A percentile compares a stretch with the other conserved stretches of the same genome.
These are phyloP conservation scores for Micromesistius poutassou DNA, from an alignment of 2,797 vertebrate species.

Conservation along the genomic window DNA sequence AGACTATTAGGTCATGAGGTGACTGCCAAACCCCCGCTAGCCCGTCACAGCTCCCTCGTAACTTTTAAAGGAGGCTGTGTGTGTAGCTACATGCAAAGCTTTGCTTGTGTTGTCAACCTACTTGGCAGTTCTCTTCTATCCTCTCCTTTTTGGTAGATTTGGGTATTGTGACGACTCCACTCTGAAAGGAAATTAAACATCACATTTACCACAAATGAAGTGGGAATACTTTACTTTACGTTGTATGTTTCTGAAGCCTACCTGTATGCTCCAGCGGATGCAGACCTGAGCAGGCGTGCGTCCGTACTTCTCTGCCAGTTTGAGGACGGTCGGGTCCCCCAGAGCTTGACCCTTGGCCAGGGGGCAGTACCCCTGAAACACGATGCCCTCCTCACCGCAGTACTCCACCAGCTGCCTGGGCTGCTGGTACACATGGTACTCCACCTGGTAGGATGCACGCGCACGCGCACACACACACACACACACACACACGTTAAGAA, in stretches of 20 bases:
- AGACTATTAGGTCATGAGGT: background rate
- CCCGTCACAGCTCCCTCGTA: no score
- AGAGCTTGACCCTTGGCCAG: slow-evolving; percentile 75
- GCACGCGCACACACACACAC: no score
- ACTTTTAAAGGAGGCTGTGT: no score
- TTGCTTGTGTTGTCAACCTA: slow-evolving; percentile 49
- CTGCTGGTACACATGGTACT: slow-evolving; percentile 82
- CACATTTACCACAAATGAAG: no score
- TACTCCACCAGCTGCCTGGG: slow-evolving; percentile 69
- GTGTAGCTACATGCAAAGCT: background rate
- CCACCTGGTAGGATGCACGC: slow-evolving; percentile 53
- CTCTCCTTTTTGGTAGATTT: slow-evolving; percentile 78
- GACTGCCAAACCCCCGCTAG: background rate
- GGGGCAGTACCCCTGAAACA: slow-evolving; percentile 78
- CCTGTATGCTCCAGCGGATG: slow-evolving; percentile 77
- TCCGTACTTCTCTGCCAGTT: slow-evolving; percentile 69
- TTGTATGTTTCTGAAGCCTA: slow-evolving; percentile 25
- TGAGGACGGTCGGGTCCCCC: slow-evolving; percentile 61
- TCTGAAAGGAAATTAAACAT: slow-evolving; percentile 60
- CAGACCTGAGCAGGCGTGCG: slow-evolving; percentile 76
- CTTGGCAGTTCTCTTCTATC: slow-evolving; percentile 77
- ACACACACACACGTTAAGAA: no score
- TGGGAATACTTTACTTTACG: background rate
- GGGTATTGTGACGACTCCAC: slow-evolving; percentile 78
- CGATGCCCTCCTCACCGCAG: slow-evolving; percentile 69